These are phyloP conservation scores for Takifugu ocellatus DNA, from an alignment of 2,797 vertebrate species.

Conservation along the genomic window DNA sequence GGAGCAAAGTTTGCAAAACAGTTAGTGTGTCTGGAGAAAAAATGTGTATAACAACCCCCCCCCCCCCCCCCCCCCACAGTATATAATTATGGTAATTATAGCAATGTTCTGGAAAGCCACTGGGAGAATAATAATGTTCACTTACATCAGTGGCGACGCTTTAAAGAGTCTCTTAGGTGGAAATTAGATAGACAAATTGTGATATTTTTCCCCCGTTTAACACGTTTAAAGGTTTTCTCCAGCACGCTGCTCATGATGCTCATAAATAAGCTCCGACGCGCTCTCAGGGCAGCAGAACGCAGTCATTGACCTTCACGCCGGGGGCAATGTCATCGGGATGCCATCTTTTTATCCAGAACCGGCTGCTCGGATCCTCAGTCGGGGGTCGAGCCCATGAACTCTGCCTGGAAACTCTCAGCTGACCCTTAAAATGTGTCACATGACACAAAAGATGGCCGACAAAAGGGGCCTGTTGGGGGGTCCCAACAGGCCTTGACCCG, in stretches of 20 bases:
- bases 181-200: constrained; percentile 46
- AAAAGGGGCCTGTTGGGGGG: no score
- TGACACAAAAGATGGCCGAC: no score
- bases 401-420: no score
- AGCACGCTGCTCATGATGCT: not conserved
- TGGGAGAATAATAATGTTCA: constrained; percentile 51
- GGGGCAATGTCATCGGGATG: no score
- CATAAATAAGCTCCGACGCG: not conserved
- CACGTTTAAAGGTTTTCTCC: constrained; percentile 16
- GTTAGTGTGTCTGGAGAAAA: constrained; percentile 30
- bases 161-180: constrained; percentile 62
- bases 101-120: constrained; percentile 48
- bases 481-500: no score
- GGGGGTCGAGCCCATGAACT: no score
- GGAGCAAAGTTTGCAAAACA: constrained; percentile 43
- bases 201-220: constrained; percentile 21
- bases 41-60: constrained; percentile 5
- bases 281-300: not conserved
- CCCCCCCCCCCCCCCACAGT: constrained; percentile 20
- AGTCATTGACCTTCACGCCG: constrained; percentile 13
- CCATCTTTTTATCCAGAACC: no score
- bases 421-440: no score
- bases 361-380: no score
- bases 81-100: constrained; percentile 64
- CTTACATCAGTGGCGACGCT: constrained; percentile 56